Conservation (phyloP, 2,113 vertebrate genomes). For the Coryphaenoides rupestris region DNA sequence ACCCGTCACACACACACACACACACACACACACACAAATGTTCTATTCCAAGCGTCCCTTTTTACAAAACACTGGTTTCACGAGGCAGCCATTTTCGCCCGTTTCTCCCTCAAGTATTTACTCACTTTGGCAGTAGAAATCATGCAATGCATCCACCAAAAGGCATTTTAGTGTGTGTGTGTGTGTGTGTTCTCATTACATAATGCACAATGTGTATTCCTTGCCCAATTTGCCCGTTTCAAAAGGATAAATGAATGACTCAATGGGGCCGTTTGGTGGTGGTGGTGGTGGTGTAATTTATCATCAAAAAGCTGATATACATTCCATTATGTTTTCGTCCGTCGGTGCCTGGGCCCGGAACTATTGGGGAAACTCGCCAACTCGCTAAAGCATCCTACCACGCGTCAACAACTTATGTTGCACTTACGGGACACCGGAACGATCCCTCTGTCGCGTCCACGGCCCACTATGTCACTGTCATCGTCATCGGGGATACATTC, state of each 20-base stretch:
- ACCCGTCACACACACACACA: conserved; percentile 4
- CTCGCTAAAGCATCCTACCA: too few species aligned
- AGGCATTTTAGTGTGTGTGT: conserved; percentile 3
- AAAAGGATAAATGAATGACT: conserved; percentile 23
- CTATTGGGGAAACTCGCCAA: too few species aligned
- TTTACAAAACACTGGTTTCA: conserved; percentile 1
- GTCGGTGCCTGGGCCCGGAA: neutral
- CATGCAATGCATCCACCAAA: conserved; percentile 9
- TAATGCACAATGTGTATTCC: conserved; percentile 25
- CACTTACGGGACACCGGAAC: too few species aligned
- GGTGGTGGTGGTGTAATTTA: conserved; percentile 1
- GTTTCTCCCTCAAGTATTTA: neutral
- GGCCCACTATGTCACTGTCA: too few species aligned
- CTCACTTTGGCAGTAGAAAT: conserved; percentile 15
- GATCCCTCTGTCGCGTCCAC: too few species aligned
- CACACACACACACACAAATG: conserved; percentile 8
- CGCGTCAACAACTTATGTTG: too few species aligned
- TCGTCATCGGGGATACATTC: too few species aligned
- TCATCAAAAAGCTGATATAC: conserved; percentile 11
- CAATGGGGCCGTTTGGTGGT: neutral
- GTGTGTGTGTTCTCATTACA: conserved; percentile 24
- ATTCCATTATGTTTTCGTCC: neutral
- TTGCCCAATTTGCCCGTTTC: neutral
- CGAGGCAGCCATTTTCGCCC: neutral
- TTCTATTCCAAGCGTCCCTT: neutral